Evolutionary conservation across 2,888 invertebrate species (phyloP), one percentile per base, ranked within the genome.

Genomic region (Drosophila recens): DNA sequence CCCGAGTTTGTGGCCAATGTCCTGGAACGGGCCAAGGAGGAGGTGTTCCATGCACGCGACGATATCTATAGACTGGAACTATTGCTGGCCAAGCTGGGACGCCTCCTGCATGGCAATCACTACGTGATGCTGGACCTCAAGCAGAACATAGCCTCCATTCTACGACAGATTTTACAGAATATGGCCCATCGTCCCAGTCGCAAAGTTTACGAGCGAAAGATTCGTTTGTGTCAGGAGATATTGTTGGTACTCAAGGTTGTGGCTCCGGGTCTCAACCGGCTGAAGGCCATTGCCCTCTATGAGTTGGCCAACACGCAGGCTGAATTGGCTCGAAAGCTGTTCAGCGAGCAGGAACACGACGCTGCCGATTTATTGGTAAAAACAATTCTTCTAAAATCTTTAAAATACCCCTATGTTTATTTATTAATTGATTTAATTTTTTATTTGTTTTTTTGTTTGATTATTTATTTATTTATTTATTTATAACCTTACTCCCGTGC

Each of bases 251-350:
- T 96, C 0, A 94, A 95, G 69, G 94, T 94, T 34, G 91, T 97
- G 2, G 95, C 95, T 70, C 96, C 97, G 2, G 92, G 91, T 0
- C 89, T 93, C 42, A 92, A 92, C 0, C 77, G 93, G 10, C 58
- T 92, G 5, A 92, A 90, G 94, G 96, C 96, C 0, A 95, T 97
- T 57, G 94, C 96, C 10, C 87, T 96, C 42, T 97, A 97, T 83
- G 97, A 97, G 90, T 92, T 96, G 78, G 96, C 96, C 87, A 94
- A 94, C 15, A 95, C 96, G 0, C 93, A 94, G 75, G 94, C 95
- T 3, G 94, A 95, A 79, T 89, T 96, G 27, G 85, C 80, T 27
- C 79, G 92, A 3, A 82, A 92, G 40, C 70, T 84, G 23, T 92
- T 82, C 56, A 89, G 79, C 20, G 90, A 91, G 54, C 87, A 90